phyloP scores from a whole-genome alignment of 2,797 vertebrate species.

The Acrossocheilus fasciatus region DNA sequence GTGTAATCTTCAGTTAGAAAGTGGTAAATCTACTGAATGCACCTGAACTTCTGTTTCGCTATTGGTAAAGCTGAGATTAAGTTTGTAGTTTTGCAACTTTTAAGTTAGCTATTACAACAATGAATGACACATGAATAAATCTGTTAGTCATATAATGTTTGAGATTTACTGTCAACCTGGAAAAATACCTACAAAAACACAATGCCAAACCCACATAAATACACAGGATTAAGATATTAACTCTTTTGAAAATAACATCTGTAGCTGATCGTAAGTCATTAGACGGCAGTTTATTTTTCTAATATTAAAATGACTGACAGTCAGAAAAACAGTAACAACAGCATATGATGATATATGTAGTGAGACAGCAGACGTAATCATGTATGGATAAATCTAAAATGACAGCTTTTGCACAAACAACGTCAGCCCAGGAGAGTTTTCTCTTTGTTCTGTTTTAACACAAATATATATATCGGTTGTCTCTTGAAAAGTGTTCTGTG shows the following conservation, averaged over 20 bases:
- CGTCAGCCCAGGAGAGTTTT: not conserved
- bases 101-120: not conserved
- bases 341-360: slow-evolving; percentile 3
- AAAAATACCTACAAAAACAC: slow-evolving; percentile 4
- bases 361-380: not conserved
- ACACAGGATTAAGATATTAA: slow-evolving; percentile 1
- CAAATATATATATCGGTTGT: not conserved
- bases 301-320: slow-evolving; percentile 31
- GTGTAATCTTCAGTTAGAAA: not conserved
- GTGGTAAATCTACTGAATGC: not conserved
- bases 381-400: slow-evolving; percentile 14
- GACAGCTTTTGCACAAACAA: slow-evolving; percentile 24
- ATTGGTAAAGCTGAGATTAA: not conserved
- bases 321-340: not conserved
- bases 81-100: not conserved
- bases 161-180: not conserved
- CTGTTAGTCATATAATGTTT: not conserved
- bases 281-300: slow-evolving; percentile 23
- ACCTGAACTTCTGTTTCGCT: not conserved
- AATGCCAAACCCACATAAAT: not conserved
- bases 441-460: slow-evolving; percentile 24
- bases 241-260: slow-evolving; percentile 1
- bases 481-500: slow-evolving; percentile 33
- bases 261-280: not conserved
- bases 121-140: not conserved